Evolutionary conservation across 2,888 invertebrate genomes (phyloP).

Genomic region (Capitulum mitella): DNA sequence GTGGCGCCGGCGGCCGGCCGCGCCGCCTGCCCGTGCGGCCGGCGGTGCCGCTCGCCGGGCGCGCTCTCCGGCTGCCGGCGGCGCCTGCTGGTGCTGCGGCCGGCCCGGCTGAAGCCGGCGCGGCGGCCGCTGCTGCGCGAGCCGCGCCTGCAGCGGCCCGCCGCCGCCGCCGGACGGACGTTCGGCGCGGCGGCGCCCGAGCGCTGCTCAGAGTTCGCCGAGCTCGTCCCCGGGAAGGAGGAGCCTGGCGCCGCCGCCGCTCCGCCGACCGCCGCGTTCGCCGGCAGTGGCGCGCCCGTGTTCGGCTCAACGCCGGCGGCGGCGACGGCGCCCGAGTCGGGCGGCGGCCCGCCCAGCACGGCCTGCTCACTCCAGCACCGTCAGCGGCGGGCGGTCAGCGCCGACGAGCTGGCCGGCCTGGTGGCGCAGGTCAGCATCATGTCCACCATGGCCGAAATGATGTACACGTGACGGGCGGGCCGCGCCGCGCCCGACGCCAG

Average conservation of each 20-base stretch:
- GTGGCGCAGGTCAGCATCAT: slow-evolving; percentile 17
- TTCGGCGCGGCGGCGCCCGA: slow-evolving; percentile 2
- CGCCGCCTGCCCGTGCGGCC: not conserved
- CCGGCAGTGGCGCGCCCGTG: not conserved
- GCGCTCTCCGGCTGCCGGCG: not conserved
- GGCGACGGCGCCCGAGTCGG: not conserved
- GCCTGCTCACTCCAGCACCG: slow-evolving; percentile 2
- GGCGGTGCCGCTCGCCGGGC: not conserved
- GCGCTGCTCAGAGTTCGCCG: not conserved
- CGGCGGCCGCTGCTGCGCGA: slow-evolving; percentile 13
- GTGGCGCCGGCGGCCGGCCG: not conserved
- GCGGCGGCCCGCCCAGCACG: not conserved
- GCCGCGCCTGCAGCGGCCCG: not conserved
- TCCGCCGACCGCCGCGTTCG: not conserved
- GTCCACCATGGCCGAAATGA: slow-evolving; percentile 24
- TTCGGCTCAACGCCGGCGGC: not conserved
- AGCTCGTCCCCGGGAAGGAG: not conserved
- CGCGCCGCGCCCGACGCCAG: not conserved
- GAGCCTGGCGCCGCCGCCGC: not conserved
- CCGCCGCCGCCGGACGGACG: not conserved
- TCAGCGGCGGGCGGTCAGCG: not conserved
- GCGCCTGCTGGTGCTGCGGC: not conserved
- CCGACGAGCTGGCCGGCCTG: slow-evolving; percentile 10
- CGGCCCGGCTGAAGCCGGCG: slow-evolving; percentile 11
- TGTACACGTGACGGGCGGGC: slow-evolving; percentile 9